These are phyloP conservation scores for Protonibea diacanthus DNA, from an alignment of 2,797 vertebrate species.

Conservation along the genomic window DNA sequence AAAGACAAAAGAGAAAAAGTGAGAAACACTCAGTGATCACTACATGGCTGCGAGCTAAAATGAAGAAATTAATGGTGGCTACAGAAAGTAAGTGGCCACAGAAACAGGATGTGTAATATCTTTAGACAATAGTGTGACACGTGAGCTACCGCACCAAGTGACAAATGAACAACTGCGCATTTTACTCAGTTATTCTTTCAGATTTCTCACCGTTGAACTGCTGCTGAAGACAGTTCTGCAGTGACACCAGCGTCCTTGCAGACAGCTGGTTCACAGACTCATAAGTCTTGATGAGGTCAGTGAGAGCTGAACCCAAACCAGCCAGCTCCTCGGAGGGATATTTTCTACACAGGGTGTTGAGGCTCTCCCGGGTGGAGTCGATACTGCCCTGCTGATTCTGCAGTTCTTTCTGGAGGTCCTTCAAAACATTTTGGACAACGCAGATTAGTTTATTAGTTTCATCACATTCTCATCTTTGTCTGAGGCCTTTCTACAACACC, in stretches of 20 bases:
- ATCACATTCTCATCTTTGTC: neutral
- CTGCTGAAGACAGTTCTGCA: slow-evolving; percentile 93
- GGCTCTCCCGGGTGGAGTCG: slow-evolving; percentile 89
- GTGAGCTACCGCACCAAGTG: neutral
- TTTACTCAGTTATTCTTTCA: neutral
- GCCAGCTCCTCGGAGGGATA: slow-evolving; percentile 93
- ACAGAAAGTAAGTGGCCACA: neutral
- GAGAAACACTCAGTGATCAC: neutral
- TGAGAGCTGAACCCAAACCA: slow-evolving; percentile 88
- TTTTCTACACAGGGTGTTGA: slow-evolving; percentile 94
- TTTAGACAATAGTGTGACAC: neutral
- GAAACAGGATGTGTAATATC: neutral
- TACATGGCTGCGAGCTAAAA: neutral
- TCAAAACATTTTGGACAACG: slow-evolving; percentile 25
- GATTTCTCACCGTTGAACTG: slow-evolving; percentile 89
- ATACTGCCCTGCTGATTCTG: slow-evolving; percentile 92
- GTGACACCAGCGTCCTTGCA: slow-evolving; percentile 86
- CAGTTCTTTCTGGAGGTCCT: slow-evolving; percentile 95
- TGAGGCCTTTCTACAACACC: neutral
- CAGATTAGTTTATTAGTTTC: neutral
- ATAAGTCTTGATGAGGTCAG: slow-evolving; percentile 91
- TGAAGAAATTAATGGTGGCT: neutral
- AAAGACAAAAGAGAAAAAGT: neutral
- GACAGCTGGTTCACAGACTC: slow-evolving; percentile 92
- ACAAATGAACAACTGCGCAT: neutral